Conservation (phyloP, 2,888 invertebrate genomes). For the Arrhopalites spinosus region DNA sequence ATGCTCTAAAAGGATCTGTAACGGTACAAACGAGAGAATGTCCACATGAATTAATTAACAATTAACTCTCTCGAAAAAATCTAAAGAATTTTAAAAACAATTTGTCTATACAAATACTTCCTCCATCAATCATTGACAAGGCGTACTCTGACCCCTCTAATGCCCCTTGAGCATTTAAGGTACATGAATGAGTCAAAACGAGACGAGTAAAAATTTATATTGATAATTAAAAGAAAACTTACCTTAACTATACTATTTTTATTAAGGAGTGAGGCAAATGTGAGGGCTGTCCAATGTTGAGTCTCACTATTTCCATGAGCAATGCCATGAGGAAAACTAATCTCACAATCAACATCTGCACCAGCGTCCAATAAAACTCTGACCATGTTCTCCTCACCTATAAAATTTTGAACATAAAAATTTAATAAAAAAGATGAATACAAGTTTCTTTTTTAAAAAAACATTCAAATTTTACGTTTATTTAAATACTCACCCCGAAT, state of each 20-base stretch:
- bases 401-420: no score
- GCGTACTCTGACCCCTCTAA: no score
- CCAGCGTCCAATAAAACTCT: constrained; percentile 76
- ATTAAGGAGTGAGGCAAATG: constrained; percentile 72
- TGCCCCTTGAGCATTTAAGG: no score
- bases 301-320: constrained; percentile 65
- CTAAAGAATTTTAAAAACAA: no score
- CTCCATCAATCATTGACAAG: background rate
- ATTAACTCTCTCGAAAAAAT: background rate
- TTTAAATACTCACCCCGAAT: constrained; percentile 65
- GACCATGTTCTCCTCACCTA: constrained; percentile 73
- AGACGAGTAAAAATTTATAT: background rate
- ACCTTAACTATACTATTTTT: constrained; percentile 60
- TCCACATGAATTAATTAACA: background rate
- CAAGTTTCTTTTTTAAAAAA: no score
- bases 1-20: constrained; percentile 71
- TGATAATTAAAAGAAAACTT: constrained; percentile 57
- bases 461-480: no score
- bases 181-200: no score
- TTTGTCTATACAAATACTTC: no score
- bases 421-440: no score
- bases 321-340: constrained; percentile 44
- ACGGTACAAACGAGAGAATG: background rate
- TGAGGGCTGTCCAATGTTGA: constrained; percentile 85
- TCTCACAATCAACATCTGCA: constrained; percentile 80